A percentile compares a stretch with the other conserved stretches of the same genome.
These are phyloP conservation scores for Limnephilus auricula DNA, from an alignment of 2,888 invertebrate species.

Conservation along the genomic window DNA sequence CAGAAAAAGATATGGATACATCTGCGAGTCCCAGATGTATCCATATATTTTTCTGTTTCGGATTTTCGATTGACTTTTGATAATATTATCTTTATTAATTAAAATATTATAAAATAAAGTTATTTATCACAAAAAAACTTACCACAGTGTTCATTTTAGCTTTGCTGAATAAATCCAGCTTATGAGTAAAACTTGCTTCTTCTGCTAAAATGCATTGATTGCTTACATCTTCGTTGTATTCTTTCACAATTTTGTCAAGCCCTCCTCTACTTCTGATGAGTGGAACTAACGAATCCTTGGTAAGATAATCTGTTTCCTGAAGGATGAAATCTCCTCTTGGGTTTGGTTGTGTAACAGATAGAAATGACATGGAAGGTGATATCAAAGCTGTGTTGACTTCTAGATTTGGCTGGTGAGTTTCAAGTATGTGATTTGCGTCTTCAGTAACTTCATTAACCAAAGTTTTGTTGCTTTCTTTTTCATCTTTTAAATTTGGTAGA, in stretches of 20 bases:
- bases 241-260: background rate
- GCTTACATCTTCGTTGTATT: slow-evolving; percentile 8
- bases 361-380: background rate
- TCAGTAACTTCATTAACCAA: background rate
- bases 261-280: background rate
- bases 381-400: background rate
- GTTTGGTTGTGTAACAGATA: background rate
- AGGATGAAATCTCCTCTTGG: background rate
- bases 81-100: no score
- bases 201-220: background rate
- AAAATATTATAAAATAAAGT: no score
- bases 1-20: no score
- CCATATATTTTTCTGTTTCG: no score
- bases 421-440: no score
- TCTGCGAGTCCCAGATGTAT: no score
- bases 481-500: background rate
- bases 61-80: no score
- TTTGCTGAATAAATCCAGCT: background rate
- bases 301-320: background rate
- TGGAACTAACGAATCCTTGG: background rate
- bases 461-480: background rate
- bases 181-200: background rate
- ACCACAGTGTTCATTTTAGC: slow-evolving; percentile 1
- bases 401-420: background rate
- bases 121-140: background rate